Base-by-base conservation (phyloP, 2,888 invertebrate species). In the Dysmachus trigonus region DNA sequence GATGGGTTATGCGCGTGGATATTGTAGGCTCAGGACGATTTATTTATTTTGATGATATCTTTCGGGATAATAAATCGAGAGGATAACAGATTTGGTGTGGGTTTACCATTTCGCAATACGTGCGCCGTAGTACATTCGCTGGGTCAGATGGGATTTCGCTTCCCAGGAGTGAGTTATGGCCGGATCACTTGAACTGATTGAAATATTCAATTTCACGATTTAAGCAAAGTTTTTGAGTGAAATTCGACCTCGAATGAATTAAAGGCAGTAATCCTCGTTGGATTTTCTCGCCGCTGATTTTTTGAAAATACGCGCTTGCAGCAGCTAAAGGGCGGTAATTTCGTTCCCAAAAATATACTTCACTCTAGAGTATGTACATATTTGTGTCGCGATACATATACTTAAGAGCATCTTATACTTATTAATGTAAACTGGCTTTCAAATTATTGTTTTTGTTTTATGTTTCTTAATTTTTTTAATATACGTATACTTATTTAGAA, bases 31-130 rank as follows among this genome's bases (percentile, higher is more conserved):
- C 86, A 88, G 87, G 47, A 88, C 88, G 88, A 88, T 88, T 88
- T 88, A 88, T 88, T 88, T 88, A 88, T 88, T 88, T 88, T 88
- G 88, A 88, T 88, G 88, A 88, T 88, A 88, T 88, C 88, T 88
- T 86, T 86, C 88, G 87, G 88, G 88, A 88, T 88, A 88, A 88
- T 88, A 88, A 88, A 88, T 88, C 88, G 88, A 88, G 88, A 87
- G 87, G 88, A 88, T 83, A 83, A 83, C 83, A 83, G 83, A 83
- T 83, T 83, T 83, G 83, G 83, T 83, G 27, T 83, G 83, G 72
- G 83, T 72, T 72, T 72, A 83, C 83, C 83, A 83, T 33, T 41
- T 72, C 83, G 38, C 83, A 72, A 41, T 83, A 47, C 31, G 83
- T 18, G 83, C 41, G 47, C 22, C 31, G 72, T 38, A 72, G 72